Evolutionary conservation across 2,888 invertebrate species (phyloP).

Genomic region (Coelinius sp.): DNA sequence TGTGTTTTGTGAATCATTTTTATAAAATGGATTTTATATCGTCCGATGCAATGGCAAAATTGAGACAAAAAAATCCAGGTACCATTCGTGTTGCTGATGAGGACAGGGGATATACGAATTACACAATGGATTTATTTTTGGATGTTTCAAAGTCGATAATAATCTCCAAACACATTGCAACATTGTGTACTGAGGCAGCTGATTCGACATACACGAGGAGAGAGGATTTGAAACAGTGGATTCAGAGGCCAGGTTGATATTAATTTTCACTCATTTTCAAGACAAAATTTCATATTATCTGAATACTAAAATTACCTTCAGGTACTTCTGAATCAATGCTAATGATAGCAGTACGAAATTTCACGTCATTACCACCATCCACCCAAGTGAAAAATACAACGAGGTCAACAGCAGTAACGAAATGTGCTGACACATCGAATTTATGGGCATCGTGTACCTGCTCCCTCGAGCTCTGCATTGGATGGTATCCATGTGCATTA

Average conservation of each 20-base stretch:
- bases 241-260: slow-evolving; percentile 79
- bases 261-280: not conserved
- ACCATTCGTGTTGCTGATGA: slow-evolving; percentile 92
- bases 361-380: slow-evolving; percentile 75
- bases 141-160: slow-evolving; percentile 78
- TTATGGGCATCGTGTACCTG: slow-evolving; percentile 85
- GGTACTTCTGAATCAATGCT: slow-evolving; percentile 83
- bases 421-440: slow-evolving; percentile 80
- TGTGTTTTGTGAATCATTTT: slow-evolving; percentile 93
- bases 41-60: slow-evolving; percentile 96
- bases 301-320: slow-evolving; percentile 57
- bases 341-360: slow-evolving; percentile 80
- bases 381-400: slow-evolving; percentile 55
- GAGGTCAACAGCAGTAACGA: slow-evolving; percentile 58
- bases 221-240: slow-evolving; percentile 85
- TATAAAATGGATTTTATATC: slow-evolving; percentile 95
- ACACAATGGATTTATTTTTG: slow-evolving; percentile 87
- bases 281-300: not conserved
- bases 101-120: slow-evolving; percentile 87
- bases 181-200: slow-evolving; percentile 84
- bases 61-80: slow-evolving; percentile 90
- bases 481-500: slow-evolving; percentile 96
- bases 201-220: slow-evolving; percentile 84
- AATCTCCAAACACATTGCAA: slow-evolving; percentile 82
- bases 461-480: slow-evolving; percentile 89